These are phyloP conservation scores for Ceratina australensis DNA, from an alignment of 1,140 invertebrate species.

Conservation along the genomic window DNA sequence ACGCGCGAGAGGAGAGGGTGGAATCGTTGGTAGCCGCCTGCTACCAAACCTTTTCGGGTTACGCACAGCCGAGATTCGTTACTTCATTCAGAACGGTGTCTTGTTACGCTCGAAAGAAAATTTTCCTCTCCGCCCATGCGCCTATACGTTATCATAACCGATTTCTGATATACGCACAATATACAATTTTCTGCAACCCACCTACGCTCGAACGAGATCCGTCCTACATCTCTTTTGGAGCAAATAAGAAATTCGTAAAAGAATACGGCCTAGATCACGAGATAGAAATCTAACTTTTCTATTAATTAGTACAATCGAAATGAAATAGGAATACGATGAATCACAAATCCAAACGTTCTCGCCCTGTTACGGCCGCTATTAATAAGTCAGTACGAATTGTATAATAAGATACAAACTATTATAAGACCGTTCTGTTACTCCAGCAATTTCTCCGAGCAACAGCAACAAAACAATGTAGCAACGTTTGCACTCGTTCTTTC, in stretches of 20 bases:
- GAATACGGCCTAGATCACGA: neutral
- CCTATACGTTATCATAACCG: neutral
- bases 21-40: constrained; percentile 45
- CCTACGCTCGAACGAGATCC: neutral
- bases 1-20: constrained; percentile 60
- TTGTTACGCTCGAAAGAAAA: constrained; percentile 66
- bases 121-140: neutral
- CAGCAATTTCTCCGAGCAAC: neutral
- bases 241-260: constrained; percentile 11
- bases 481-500: neutral
- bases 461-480: too few species aligned
- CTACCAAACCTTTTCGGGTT: constrained; percentile 76
- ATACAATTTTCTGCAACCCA: neutral
- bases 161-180: neutral
- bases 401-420: constrained; percentile 5
- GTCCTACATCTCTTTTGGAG: constrained; percentile 22
- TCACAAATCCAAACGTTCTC: neutral
- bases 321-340: neutral
- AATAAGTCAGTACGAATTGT: neutral
- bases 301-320: neutral
- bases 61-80: constrained; percentile 65
- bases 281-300: neutral
- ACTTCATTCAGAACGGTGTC: constrained; percentile 67
- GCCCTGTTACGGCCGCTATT: too few species aligned
- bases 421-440: neutral